These are phyloP conservation scores for Cephus pulcher DNA, from an alignment of 2,888 invertebrate species.

Conservation along the genomic window DNA sequence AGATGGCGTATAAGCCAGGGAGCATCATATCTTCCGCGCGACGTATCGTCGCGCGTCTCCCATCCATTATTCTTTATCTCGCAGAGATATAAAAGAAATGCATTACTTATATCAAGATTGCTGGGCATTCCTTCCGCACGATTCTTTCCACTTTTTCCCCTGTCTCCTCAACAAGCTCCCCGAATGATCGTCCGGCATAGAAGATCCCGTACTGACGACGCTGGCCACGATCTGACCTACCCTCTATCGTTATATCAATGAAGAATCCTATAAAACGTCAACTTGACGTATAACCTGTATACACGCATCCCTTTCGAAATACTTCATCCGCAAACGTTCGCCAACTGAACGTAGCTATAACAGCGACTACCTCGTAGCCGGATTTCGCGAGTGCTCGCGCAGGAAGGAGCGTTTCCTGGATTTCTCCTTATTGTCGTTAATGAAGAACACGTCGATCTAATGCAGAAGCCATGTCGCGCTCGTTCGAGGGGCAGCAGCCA, in stretches of 20 bases:
- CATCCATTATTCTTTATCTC: conserved; percentile 65
- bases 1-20: background rate
- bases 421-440: conserved; percentile 54
- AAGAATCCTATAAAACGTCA: background rate
- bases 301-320: background rate
- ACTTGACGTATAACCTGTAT: background rate
- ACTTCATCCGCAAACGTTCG: background rate
- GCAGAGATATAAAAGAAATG: conserved; percentile 61
- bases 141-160: conserved; percentile 10
- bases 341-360: background rate
- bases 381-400: conserved; percentile 45
- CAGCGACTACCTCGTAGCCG: conserved; percentile 20
- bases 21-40: conserved; percentile 57
- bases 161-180: background rate
- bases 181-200: background rate
- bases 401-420: conserved; percentile 46
- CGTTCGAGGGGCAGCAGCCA: conserved; percentile 26
- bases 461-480: conserved; percentile 62
- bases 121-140: conserved; percentile 45
- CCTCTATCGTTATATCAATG: background rate
- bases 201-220: background rate
- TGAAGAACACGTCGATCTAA: conserved; percentile 63
- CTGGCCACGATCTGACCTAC: background rate
- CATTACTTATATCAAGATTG: conserved; percentile 64
- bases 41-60: conserved; percentile 37